Evolutionary conservation across 2,797 vertebrate genomes (phyloP), one percentile per base, ranked within the genome.

Genomic region (Chanos chanos): DNA sequence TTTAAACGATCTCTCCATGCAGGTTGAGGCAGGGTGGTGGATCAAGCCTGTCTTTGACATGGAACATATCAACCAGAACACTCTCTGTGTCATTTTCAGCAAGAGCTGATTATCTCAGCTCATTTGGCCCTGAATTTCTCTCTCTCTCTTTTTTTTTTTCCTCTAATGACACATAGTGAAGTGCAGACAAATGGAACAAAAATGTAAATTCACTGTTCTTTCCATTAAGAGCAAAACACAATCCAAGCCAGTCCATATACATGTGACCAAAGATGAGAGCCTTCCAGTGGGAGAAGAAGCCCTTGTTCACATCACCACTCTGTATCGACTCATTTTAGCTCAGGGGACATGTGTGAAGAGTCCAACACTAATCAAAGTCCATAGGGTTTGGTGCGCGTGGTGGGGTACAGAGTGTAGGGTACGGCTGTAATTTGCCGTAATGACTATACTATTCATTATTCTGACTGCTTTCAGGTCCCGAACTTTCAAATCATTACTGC

Each of bases 401-500:
- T n/a, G n/a, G n/a, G n/a, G n/a, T n/a, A n/a, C n/a, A n/a, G n/a
- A n/a, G 27, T 45, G 21, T 9, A 43, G 33, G 25, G 15, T 30
- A 45, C 41, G 8, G 25, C 52, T 63, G 47, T 63, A 63, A 59
- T 67, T 63, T 58, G 48, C 49, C 48, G 48, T 67, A 71, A 67
- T 71, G 54, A 63, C 53, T 52, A 57, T 9, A n/a, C 4, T 16
- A 31, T 60, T 84, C 76, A 79, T 83, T 82, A 82, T 66, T 81
- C 82, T 72, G 62, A 72, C 50, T 76, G 75, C 48, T 72, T 82
- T 78, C 19, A 67, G 62, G 71, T 56, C 61, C 65, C 59, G 65
- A 58, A 59, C 53, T 30, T 61, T 73, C 67, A 75, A 80, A 80
- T 65, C 54, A 73, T 70, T 80, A 75, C 62, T 80, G 81, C n/a